Evolutionary conservation across 1,140 invertebrate species (phyloP), one percentile per base, ranked within the genome.

Genomic region (Watersipora subatra): DNA sequence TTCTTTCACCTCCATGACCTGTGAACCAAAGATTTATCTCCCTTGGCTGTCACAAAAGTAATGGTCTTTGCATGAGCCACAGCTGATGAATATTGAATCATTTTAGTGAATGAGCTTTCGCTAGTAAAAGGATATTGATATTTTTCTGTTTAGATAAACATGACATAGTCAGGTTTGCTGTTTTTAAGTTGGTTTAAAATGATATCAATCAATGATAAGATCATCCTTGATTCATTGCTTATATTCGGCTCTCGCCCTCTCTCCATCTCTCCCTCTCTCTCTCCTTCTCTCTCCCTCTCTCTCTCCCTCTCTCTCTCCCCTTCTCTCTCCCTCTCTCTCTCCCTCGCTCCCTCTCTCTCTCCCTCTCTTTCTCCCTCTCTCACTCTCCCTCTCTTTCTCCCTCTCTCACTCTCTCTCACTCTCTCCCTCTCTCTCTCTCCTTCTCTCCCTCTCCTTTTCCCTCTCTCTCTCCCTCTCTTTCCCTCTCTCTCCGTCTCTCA

Each of bases 101-200:
- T 59, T 59, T 59, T 66, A 66, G n/a, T n/a, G n/a, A n/a, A n/a
- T n/a, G n/a, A n/a, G n/a, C n/a, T n/a, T n/a, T n/a, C n/a, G n/a
- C n/a, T n/a, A n/a, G n/a, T n/a, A n/a, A n/a, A n/a, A n/a, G n/a
- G n/a, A n/a, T n/a, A n/a, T n/a, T n/a, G n/a, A n/a, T n/a, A n/a
- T n/a, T n/a, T n/a, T n/a, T n/a, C n/a, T n/a, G n/a, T n/a, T n/a
- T n/a, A n/a, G n/a, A n/a, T n/a, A n/a, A n/a, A n/a, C n/a, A n/a
- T n/a, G n/a, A n/a, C n/a, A n/a, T n/a, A n/a, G n/a, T n/a, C 69
- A 65, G 70, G 67, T 68, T 70, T 70, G 68, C 68, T 69, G 71
- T 70, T 69, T 73, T 68, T 67, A 68, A 34, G 61, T 34, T 61
- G 55, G 46, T 62, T 26, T 62, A 57, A 61, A 24, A 57, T 34